Conservation (phyloP, 1,140 invertebrate genomes). For the Patella vulgata region DNA sequence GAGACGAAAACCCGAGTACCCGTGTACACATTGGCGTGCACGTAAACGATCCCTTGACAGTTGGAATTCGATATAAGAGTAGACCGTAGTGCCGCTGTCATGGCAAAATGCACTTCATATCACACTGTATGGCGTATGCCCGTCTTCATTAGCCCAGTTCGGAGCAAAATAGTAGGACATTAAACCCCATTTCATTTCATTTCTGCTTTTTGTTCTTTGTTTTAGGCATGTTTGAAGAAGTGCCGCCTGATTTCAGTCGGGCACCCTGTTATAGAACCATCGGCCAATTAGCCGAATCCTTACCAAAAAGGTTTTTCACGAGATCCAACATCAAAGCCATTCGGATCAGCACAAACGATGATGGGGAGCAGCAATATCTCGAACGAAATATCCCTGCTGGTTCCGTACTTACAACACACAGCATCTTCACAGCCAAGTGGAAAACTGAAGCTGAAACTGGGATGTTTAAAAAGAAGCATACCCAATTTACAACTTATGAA, state of each 20-base stretch:
- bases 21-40: no score
- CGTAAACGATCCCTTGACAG: no score
- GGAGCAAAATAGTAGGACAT: no score
- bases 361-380: conserved; percentile 40
- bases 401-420: conserved; percentile 36
- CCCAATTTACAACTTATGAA: conserved; percentile 47
- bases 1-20: no score
- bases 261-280: conserved; percentile 42
- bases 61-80: no score
- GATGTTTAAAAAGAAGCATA: conserved; percentile 45
- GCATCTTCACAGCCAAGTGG: conserved; percentile 55
- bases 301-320: conserved; percentile 53
- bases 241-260: conserved; percentile 52
- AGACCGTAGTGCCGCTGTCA: no score
- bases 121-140: no score
- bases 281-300: conserved; percentile 45
- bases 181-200: no score
- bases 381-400: conserved; percentile 52
- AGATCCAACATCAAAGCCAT: conserved; percentile 51
- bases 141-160: no score
- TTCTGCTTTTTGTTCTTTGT: no score
- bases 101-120: no score
- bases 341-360: conserved; percentile 31
- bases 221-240: conserved; percentile 55
- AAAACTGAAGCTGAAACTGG: conserved; percentile 46